Base-by-base conservation (phyloP, 2,888 invertebrate species). In the Drosophila picticornis region DNA sequence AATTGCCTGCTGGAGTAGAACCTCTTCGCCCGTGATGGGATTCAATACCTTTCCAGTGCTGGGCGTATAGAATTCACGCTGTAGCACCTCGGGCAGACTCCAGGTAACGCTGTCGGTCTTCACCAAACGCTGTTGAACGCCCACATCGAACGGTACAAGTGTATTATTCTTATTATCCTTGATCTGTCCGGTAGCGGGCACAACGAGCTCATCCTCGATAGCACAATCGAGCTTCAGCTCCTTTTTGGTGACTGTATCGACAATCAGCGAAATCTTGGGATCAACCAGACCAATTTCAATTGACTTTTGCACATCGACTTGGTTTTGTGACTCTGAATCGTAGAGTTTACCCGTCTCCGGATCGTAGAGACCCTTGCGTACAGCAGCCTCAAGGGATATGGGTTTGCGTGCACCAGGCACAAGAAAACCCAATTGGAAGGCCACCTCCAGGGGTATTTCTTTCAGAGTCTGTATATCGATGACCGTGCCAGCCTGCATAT, bases 271-370 rank as follows among this genome's bases (percentile, higher is more conserved):
- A 80, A 97, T 96, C 73, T 96, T 96, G 1, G 97, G 96, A 93
- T 97, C 97, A 34, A 98, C 95, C 75, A 98, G 95, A 82, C 96
- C 96, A 86, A 96, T 95, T 79, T 96, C 95, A 56, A 97, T 95
- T 3, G 97, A 96, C 89, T 97, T 97, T 59, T 95, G 94, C 27
- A 98, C 94, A 80, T 95, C 94, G 1, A 98, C 94, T 78, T 95
- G 93, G 92, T 96, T 96, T 84, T 96, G 95, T 40, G 96, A 96
- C 75, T 96, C 94, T 31, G 95, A 95, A 92, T 97, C 97, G 81
- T 94, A 95, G 46, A 97, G 95, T 92, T 95, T 95, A 13, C 96
- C 96, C 1, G 95, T 94, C 85, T 95, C 94, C 0, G 96, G 94
- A 91, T 96, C 95, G 91, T 96, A 96, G 79, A 96, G 93, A 66